Conservation (phyloP, 1,140 invertebrate species). For the Acromyrmex echinatior region DNA sequence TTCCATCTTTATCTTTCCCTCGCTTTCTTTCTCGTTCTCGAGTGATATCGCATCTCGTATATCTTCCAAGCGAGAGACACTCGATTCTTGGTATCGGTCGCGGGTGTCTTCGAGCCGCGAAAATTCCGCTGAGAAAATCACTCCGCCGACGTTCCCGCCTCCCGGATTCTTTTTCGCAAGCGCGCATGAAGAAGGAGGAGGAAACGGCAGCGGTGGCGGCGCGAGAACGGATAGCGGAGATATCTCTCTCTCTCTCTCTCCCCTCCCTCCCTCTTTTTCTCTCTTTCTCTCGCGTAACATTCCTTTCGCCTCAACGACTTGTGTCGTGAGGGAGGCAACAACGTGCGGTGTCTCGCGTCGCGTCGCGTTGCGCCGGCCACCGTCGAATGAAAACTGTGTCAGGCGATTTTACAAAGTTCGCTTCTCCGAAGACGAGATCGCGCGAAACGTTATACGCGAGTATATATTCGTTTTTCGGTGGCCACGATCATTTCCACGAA, state of each 20-base stretch:
- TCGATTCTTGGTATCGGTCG: neutral
- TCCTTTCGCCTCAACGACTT: slow-evolving; percentile 77
- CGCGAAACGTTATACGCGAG: slow-evolving; percentile 26
- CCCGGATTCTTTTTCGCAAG: slow-evolving; percentile 18
- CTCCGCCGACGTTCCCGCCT: slow-evolving; percentile 19
- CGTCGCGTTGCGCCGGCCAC: slow-evolving; percentile 43
- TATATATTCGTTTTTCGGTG: slow-evolving; percentile 19
- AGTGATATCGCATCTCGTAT: slow-evolving; percentile 27
- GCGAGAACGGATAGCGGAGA: neutral
- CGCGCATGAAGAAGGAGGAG: neutral
- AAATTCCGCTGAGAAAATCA: slow-evolving; percentile 26
- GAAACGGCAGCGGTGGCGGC: neutral
- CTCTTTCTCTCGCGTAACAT: slow-evolving; percentile 75
- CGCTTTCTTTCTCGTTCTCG: neutral
- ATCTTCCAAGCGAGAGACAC: neutral
- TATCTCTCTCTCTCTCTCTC: neutral
- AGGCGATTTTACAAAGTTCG: slow-evolving; percentile 69
- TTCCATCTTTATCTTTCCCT: slow-evolving; percentile 3
- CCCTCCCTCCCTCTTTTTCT: neutral
- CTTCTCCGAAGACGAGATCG: slow-evolving; percentile 60
- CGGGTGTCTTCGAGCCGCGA: slow-evolving; percentile 18
- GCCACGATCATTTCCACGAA: slow-evolving; percentile 36
- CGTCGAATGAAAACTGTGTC: slow-evolving; percentile 81
- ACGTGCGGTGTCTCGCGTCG: slow-evolving; percentile 12
- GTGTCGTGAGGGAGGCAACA: slow-evolving; percentile 54